phyloP scores from a whole-genome alignment of 37 sponge, comb jelly and placozoan species.

The Axinella damicornis region DNA sequence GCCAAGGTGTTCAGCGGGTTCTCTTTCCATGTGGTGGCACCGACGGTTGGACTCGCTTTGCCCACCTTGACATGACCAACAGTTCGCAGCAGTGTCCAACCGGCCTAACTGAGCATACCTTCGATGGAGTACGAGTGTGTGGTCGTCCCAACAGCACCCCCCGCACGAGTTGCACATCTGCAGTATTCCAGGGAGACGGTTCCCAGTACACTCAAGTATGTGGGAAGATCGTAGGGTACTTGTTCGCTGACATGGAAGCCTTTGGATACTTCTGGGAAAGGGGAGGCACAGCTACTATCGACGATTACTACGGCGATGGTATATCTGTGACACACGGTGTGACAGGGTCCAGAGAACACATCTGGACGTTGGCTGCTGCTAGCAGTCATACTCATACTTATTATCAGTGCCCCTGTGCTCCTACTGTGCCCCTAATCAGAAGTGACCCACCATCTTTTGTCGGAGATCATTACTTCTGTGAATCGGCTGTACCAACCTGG shows the following conservation, averaged over 20 bases:
- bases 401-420: slow-evolving; percentile 11
- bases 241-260: not conserved
- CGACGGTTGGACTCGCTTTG: slow-evolving; percentile 1
- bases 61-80: slow-evolving; percentile 19
- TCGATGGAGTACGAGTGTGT: slow-evolving; percentile 9
- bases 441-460: not conserved
- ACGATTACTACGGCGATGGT: slow-evolving; percentile 3
- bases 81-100: not conserved
- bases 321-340: slow-evolving; percentile 16
- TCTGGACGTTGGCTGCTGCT: slow-evolving; percentile 11
- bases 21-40: not conserved
- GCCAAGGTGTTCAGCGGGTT: no score
- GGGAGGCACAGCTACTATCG: not conserved
- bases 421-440: no score
- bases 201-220: slow-evolving; percentile 8
- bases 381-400: not conserved
- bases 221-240: slow-evolving; percentile 14
- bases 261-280: not conserved
- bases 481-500: not conserved
- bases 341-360: slow-evolving; percentile 10
- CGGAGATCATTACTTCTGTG: slow-evolving; percentile 19
- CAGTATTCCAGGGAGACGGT: not conserved
- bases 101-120: not conserved
- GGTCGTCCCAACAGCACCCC: not conserved
- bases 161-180: slow-evolving; percentile 3